Evolutionary conservation across 2,797 vertebrate genomes (phyloP).

Genomic region (Eleutherodactylus coqui): DNA sequence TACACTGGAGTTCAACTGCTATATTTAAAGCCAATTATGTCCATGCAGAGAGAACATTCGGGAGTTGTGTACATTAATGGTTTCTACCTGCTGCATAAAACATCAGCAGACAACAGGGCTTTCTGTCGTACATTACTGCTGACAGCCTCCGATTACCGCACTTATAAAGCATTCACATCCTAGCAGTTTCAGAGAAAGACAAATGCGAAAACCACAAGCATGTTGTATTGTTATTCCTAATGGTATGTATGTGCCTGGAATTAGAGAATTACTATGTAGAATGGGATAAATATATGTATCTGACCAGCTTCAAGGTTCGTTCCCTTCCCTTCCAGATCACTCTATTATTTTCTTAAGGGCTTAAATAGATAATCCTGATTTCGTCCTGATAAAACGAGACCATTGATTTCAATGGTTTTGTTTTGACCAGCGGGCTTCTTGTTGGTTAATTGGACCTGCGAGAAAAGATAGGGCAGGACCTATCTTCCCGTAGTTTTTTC

Average conservation of each 20-base stretch:
- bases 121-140: slow-evolving; percentile 25
- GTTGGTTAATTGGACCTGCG: no score
- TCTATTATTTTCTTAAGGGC: background rate
- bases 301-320: background rate
- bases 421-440: no score
- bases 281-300: background rate
- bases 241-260: background rate
- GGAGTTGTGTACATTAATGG: slow-evolving; percentile 50
- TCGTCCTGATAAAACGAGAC: no score
- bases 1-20: slow-evolving; percentile 58
- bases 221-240: background rate
- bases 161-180: slow-evolving; percentile 24
- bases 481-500: no score
- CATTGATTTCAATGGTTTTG: no score
- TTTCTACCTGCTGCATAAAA: slow-evolving; percentile 56
- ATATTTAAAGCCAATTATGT: slow-evolving; percentile 62
- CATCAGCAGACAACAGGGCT: slow-evolving; percentile 46
- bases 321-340: background rate
- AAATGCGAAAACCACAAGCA: background rate
- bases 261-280: background rate
- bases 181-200: background rate
- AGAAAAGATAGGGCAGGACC: no score
- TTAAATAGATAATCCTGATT: no score
- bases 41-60: slow-evolving; percentile 46
- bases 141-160: slow-evolving; percentile 4